Base-by-base conservation (phyloP, 1,140 invertebrate genomes). In the Parapsyche elsis region DNA sequence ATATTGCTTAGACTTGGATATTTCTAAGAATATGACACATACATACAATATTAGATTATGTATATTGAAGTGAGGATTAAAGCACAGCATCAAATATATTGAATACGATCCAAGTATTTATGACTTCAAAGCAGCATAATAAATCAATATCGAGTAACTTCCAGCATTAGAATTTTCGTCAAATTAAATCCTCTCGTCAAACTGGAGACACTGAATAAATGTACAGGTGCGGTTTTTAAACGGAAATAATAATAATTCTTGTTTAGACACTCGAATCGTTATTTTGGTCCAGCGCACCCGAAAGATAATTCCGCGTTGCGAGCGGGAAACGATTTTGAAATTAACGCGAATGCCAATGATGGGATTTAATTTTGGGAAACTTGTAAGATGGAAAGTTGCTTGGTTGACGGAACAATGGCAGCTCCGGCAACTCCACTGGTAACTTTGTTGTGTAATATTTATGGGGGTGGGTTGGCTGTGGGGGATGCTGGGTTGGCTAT, bases 381-480 rank as follows among this genome's bases (percentile, higher is more conserved):
- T 67, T 67, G 64, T 30, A 67, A 67, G 64, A 67, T 23, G 64
- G 64, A 67, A 67, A 67, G 64, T 67, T 67, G 64, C 23, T 14
- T 23, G 64, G 14, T 67, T 30, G 64, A 67, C 64, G 64, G 49
- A 53, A 53, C 49, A 53, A 53, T 53, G 49, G 64, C 64, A 12
- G 64, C 24, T 23, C 59, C 12, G 24, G 9, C 12, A 24, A 23
- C 12, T 16, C 64, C 10, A 67, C 24, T 26, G 19, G 64, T 23
- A 67, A 67, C 64, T 67, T 67, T 23, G 64, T 67, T 67, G 64
- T 23, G 64, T 23, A 67, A 67, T 67, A 67, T 67, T 67, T 67
- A 67, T 67, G 23, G 64, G 19, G 10, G 9, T 7, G 45, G 49
- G 24, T 10, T 16, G 64, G 24, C 5, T 2, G 64, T 12, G 64